phyloP scores from a whole-genome alignment of 2,888 invertebrate genomes.

The Calliscelio sp. region DNA sequence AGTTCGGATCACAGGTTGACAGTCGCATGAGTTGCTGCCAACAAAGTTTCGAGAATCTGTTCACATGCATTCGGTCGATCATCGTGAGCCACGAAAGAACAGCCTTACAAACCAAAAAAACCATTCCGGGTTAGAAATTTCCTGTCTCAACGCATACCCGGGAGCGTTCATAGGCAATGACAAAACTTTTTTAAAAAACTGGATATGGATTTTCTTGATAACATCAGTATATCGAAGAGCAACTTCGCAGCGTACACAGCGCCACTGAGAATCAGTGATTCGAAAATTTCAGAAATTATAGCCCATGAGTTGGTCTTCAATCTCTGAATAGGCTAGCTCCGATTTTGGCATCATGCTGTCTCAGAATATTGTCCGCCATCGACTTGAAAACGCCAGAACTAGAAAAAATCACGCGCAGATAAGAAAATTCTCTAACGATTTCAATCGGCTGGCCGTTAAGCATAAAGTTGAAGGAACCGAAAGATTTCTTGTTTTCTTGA shows the following conservation, averaged over 20 bases:
- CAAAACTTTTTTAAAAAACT: slow-evolving; percentile 4
- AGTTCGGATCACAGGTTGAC: too few relatives aligned
- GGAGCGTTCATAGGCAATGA: slow-evolving; percentile 7
- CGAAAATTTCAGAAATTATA: neutral
- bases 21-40: too few relatives aligned
- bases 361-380: neutral
- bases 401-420: neutral
- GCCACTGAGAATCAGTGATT: neutral
- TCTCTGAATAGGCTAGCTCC: neutral
- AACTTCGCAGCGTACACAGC: neutral
- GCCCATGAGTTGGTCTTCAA: slow-evolving; percentile 8
- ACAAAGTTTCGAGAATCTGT: too few relatives aligned
- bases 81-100: too few relatives aligned
- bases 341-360: neutral
- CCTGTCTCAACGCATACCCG: neutral
- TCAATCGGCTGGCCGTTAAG: neutral
- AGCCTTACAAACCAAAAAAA: too few relatives aligned
- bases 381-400: neutral
- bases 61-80: too few relatives aligned
- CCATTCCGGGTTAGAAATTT: neutral
- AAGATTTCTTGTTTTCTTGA: too few relatives aligned
- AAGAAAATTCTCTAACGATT: neutral
- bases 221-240: neutral
- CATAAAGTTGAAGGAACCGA: too few relatives aligned
- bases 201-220: neutral